Evolutionary conservation across 2,888 invertebrate species (phyloP), one percentile per base, ranked within the genome.

Genomic region (Anagyrus pseudococci): DNA sequence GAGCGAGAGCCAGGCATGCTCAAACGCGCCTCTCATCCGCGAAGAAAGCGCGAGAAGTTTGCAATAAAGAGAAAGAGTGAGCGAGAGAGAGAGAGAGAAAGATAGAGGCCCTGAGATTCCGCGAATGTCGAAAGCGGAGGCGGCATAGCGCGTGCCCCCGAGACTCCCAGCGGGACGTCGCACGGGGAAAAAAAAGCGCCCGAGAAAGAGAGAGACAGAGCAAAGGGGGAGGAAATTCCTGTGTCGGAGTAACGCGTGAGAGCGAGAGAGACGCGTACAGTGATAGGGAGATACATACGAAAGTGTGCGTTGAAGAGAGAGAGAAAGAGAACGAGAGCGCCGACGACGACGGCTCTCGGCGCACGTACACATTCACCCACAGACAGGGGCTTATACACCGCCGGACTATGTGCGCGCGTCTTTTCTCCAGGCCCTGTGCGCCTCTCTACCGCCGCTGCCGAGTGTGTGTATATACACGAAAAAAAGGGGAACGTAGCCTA

Each of bases 171-270:
- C 6, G 29, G 29, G 2, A 37, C 15, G 33, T 37, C 15, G 8
- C 8, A 37, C 3, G 2, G 8, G 2, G 33, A 13, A 50, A n/a
- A 60, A 54, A 54, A 56, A 56, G 40, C 43, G 53, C 33, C 8
- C 33, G 20, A 17, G 43, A 55, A 61, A 55, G 55, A 62, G 40
- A 43, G 49, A 43, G 41, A 41, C 4, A 41, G n/a, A 58, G 46
- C 22, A 46, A 49, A 55, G 46, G 25, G 63, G 58, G 58, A 58
- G 58, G 44, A 55, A 58, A 63, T 63, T 63, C 58, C 55, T 44
- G 48, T 58, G 49, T 44, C 50, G 54, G 41, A 54, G 50, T 25
- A 50, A 29, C 29, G 29, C n/a, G n/a, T n/a, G n/a, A n/a, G 10
- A 29, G 29, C 29, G 10, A 29, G 29, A 29, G 29, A 29, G 33